Conservation (phyloP, 2,113 vertebrate genomes). For the Mobula hypostoma region DNA sequence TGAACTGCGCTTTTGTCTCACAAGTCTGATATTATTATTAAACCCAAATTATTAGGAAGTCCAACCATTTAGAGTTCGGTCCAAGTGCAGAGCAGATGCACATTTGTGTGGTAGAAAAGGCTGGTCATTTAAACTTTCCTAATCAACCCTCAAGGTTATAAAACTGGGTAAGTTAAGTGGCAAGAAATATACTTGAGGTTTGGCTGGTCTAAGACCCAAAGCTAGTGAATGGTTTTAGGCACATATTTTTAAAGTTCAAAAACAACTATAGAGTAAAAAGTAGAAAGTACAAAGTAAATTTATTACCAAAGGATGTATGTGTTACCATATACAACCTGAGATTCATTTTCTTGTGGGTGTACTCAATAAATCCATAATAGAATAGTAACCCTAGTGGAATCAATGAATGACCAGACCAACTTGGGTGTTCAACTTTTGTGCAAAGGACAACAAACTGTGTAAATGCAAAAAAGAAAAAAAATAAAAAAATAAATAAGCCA, state of each 20-base stretch:
- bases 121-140: not conserved
- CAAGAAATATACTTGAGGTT: not conserved
- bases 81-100: not conserved
- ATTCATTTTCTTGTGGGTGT: no score
- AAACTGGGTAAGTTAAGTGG: not conserved
- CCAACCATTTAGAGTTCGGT: not conserved
- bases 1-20: not conserved
- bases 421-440: no score
- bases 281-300: no score
- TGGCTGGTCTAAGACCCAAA: not conserved
- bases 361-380: no score
- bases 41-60: not conserved
- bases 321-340: no score
- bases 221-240: not conserved
- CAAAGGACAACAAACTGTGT: no score
- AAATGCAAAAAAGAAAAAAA: no score
- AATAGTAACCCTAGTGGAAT: no score
- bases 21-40: not conserved
- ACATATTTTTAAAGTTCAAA: not conserved
- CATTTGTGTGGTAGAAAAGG: not conserved
- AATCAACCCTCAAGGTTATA: not conserved
- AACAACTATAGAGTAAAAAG: not conserved
- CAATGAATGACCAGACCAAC: no score
- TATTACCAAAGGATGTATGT: no score
- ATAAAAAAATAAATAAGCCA: no score